These are phyloP conservation scores for Cathartes aura DNA, from an alignment of 2,113 vertebrate species.

Conservation along the genomic window DNA sequence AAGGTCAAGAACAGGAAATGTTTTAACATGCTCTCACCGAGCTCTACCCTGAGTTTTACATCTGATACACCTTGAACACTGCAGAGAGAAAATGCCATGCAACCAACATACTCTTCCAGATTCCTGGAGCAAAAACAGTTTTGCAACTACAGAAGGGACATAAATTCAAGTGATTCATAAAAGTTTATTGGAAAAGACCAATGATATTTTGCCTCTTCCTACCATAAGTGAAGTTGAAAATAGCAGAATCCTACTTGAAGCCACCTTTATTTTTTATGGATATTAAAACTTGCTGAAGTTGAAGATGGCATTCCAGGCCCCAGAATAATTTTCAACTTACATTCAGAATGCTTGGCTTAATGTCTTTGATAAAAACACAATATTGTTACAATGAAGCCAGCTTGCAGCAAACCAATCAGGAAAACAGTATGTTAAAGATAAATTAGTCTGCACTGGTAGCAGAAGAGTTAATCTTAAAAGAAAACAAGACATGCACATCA, in stretches of 20 bases:
- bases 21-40: background rate
- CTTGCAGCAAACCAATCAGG: constrained; percentile 22
- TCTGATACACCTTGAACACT: background rate
- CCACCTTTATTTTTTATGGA: background rate
- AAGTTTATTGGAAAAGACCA: background rate
- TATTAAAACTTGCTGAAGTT: background rate
- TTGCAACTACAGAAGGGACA: background rate
- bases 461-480: constrained; percentile 45
- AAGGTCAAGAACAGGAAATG: background rate
- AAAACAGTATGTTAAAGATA: background rate
- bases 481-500: constrained; percentile 70
- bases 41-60: background rate
- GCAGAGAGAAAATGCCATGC: background rate
- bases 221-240: background rate
- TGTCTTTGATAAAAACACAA: background rate
- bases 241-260: background rate
- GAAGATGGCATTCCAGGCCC: background rate
- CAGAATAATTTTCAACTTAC: background rate
- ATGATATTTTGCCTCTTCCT: background rate
- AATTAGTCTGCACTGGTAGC: constrained; percentile 49
- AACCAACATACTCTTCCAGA: background rate
- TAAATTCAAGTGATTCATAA: background rate
- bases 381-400: background rate
- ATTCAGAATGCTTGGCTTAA: background rate
- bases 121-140: background rate